Evolutionary conservation across 2,888 invertebrate genomes (phyloP).

Genomic region (Tenthredo notha): DNA sequence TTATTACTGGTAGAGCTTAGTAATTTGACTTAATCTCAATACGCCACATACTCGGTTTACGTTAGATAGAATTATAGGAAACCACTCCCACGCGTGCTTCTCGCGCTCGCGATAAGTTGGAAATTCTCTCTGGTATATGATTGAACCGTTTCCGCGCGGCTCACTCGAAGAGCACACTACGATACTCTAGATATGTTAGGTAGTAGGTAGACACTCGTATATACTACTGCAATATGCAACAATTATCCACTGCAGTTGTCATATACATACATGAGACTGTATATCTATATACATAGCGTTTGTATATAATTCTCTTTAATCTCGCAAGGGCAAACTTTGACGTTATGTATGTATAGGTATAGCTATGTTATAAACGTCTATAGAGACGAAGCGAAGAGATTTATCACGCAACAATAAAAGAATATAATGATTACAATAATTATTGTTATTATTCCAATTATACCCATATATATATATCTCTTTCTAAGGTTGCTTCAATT

Average conservation of each 20-base stretch:
- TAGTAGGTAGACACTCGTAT: not conserved
- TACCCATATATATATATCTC: not conserved
- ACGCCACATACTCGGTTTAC: not conserved
- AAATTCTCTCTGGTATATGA: conserved; percentile 22
- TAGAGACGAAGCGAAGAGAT: not conserved
- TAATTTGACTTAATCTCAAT: not conserved
- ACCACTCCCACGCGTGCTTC: not conserved
- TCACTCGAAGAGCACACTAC: not conserved
- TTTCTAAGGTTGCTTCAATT: conserved; percentile 3
- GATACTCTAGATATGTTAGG: not conserved
- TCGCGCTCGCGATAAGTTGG: not conserved
- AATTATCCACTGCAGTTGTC: not conserved
- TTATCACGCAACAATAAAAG: conserved; percentile 15
- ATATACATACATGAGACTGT: not conserved
- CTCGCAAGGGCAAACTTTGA: conserved; percentile 13
- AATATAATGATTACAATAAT: not conserved
- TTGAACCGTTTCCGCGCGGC: conserved; percentile 12
- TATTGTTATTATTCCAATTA: conserved; percentile 22
- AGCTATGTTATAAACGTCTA: not conserved
- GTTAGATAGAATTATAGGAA: not conserved
- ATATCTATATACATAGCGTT: not conserved
- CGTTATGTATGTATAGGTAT: not conserved
- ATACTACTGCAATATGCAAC: not conserved
- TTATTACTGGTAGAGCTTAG: not conserved
- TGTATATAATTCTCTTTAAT: conserved; percentile 14